Conservation (phyloP, 2,888 invertebrate genomes). For the Caenorhabditis virilis region DNA sequence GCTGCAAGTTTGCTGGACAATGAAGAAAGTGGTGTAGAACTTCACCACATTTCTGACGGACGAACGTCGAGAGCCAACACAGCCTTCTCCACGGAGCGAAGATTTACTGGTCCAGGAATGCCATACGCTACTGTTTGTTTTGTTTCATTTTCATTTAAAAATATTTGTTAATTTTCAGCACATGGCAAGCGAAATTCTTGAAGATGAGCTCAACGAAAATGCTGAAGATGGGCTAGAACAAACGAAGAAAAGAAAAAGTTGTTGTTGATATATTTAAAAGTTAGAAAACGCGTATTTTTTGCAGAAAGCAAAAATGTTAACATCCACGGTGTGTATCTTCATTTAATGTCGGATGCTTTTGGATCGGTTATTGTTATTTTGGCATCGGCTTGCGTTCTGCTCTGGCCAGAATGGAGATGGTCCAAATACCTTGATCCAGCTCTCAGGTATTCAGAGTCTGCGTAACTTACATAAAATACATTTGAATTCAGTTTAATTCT, state of each 20-base stretch:
- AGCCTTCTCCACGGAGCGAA: background rate
- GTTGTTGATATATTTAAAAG: too few relatives aligned
- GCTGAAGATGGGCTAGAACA: background rate
- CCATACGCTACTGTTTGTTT: background rate
- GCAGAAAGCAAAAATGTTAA: constrained; percentile 79
- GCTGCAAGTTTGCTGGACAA: constrained; percentile 14
- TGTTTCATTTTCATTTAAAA: too few relatives aligned
- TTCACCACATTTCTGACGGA: too few relatives aligned
- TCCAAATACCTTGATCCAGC: constrained; percentile 89
- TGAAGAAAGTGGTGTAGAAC: constrained; percentile 12
- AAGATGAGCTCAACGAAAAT: background rate
- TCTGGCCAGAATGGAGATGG: constrained; percentile 71
- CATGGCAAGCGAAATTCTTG: constrained; percentile 21
- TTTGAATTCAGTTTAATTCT: constrained; percentile 39
- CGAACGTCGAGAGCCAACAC: background rate
- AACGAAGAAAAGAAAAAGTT: constrained; percentile 10
- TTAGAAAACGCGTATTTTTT: too few relatives aligned
- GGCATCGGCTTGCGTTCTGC: constrained; percentile 79
- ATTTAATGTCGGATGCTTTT: constrained; percentile 93
- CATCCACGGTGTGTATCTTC: constrained; percentile 99
- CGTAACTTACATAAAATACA: too few relatives aligned
- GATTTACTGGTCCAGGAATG: constrained; percentile 3
- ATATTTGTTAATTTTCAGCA: too few relatives aligned
- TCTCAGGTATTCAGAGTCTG: constrained; percentile 72
- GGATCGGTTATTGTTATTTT: constrained; percentile 90